Base-by-base conservation (phyloP, 2,888 invertebrate genomes). In the Watsonalla cultraria region DNA sequence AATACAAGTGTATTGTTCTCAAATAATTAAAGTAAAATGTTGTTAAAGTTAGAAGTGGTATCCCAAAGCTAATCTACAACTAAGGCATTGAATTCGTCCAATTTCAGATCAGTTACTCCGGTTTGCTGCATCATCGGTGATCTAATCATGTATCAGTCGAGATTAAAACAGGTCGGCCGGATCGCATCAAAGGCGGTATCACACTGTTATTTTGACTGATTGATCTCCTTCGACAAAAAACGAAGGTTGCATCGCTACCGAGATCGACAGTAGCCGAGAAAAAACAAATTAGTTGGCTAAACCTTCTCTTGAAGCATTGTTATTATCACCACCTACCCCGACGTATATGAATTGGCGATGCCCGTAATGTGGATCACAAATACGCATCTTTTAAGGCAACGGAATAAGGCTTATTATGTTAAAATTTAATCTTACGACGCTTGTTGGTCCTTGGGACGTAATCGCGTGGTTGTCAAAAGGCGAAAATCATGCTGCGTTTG, bases 141-240 rank as follows among this genome's bases (percentile, higher is more conserved):
- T 84, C 88, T 90, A 90, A 90, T 89, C 89, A 90, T 86, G 89
- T 85, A 86, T 86, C 85, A 84, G 83, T 70, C 82, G 82, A 90
- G 89, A 89, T 90, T 90, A 88, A 89, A 89, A 87, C 90, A 87
- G 87, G 82, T 81, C 86, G 78, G 80, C 75, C 86, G 89, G 86
- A 85, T 78, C 82, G 79, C 87, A 84, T 90, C 90, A 90, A 90
- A 90, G 90, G 90, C 89, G 88, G 90, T 90, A 90, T 88, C 90
- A 89, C 84, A 90, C 90, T 89, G 90, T 90, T 90, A 90, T 90
- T 90, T 90, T 90, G 90, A 90, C 90, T 90, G 90, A 90, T 90
- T 89, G 90, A 90, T 90, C 90, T 87, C 82, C 73, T 69, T 62
- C 81, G 81, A 79, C 81, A 87, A 89, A 90, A 86, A 90, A 90